Evolutionary conservation across 2,888 invertebrate genomes (phyloP).

Genomic region (Adelognathus sp.): DNA sequence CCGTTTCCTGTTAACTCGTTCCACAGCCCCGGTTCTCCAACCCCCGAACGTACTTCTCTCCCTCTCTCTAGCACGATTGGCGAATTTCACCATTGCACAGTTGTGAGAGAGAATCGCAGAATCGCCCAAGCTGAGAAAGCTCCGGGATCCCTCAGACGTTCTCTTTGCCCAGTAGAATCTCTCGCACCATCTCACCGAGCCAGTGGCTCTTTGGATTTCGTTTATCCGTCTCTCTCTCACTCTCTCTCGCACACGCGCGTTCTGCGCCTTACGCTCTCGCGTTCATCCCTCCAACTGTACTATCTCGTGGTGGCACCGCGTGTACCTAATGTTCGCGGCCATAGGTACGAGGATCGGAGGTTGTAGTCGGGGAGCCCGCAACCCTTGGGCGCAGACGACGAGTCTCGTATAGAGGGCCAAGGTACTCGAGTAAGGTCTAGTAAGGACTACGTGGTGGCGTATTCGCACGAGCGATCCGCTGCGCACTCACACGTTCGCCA

Average conservation of each 20-base stretch:
- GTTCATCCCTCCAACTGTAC: neutral
- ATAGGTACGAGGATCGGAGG: constrained; percentile 24
- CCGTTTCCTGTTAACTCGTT: constrained; percentile 43
- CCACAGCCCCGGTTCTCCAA: neutral
- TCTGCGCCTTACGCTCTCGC: neutral
- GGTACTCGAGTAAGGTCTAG: constrained; percentile 6
- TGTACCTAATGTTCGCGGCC: constrained; percentile 62
- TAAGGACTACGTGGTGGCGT: neutral
- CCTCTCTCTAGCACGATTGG: constrained; percentile 35
- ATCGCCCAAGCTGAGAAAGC: constrained; percentile 21
- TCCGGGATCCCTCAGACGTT: constrained; percentile 34
- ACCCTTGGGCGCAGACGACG: constrained; percentile 28
- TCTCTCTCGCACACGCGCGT: too few relatives aligned
- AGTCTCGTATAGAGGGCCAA: constrained; percentile 28
- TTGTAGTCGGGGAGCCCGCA: constrained; percentile 40
- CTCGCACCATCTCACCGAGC: neutral
- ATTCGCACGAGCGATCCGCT: neutral
- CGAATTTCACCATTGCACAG: constrained; percentile 34
- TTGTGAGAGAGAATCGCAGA: neutral
- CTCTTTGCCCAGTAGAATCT: constrained; percentile 15
- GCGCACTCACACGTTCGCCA: neutral
- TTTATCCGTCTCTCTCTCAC: constrained; percentile 27
- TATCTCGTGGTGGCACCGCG: constrained; percentile 48
- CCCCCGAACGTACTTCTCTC: too few relatives aligned
- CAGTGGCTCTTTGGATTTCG: constrained; percentile 30